Percentiles rank a stretch among this genome's conserved stretches.
Evolutionary conservation across 1,140 invertebrate genomes (phyloP).

Genomic region (Danaus plexippus): DNA sequence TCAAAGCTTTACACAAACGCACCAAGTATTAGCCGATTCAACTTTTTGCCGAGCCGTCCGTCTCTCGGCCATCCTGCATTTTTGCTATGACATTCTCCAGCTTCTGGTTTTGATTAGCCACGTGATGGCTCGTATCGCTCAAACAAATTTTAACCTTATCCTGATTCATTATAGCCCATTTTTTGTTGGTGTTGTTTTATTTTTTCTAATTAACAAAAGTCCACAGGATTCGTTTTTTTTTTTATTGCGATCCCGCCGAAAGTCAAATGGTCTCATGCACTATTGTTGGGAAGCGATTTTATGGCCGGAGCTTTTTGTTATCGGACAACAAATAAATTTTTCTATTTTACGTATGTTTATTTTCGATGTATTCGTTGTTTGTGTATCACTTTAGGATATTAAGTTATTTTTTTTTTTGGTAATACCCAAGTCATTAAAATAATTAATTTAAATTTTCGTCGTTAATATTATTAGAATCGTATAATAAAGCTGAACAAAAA

Average conservation of each 20-base stretch:
- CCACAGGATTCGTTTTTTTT: constrained; percentile 14
- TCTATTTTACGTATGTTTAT: too few relatives aligned
- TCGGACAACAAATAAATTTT: too few relatives aligned
- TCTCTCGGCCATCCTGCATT: constrained; percentile 31
- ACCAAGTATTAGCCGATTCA: constrained; percentile 52
- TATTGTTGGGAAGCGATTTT: too few relatives aligned
- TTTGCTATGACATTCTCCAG: constrained; percentile 51
- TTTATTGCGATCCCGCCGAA: constrained; percentile 9
- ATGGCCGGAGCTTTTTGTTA: too few relatives aligned
- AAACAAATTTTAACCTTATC: constrained; percentile 18
- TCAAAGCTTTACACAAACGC: constrained; percentile 61
- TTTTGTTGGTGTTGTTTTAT: constrained; percentile 11
- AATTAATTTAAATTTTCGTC: too few relatives aligned
- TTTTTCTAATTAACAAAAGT: constrained; percentile 22
- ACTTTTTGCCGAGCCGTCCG: constrained; percentile 52
- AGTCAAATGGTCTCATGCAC: constrained; percentile 6
- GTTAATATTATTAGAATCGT: too few relatives aligned
- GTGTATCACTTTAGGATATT: too few relatives aligned
- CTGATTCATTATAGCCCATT: constrained; percentile 9
- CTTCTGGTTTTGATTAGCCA: constrained; percentile 50
- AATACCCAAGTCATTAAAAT: too few relatives aligned
- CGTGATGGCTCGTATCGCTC: constrained; percentile 2
- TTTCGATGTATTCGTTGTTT: too few relatives aligned
- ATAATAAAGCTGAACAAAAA: too few relatives aligned
- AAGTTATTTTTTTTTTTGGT: too few relatives aligned